These are phyloP conservation scores for Sphyrna mokarran DNA, from an alignment of 2,113 vertebrate genomes.

Conservation along the genomic window DNA sequence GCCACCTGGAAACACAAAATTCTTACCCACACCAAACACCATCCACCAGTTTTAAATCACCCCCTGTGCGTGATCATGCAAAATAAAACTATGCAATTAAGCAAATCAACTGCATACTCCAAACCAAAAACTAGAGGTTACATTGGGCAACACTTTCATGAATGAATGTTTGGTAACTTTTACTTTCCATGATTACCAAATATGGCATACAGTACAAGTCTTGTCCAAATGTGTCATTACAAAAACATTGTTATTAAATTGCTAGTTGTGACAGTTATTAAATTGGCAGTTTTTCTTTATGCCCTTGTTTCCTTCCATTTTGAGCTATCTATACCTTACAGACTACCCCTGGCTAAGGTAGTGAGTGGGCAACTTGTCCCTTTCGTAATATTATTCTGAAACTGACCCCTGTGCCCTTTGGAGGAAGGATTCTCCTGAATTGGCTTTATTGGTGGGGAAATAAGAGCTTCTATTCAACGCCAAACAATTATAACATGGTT, in stretches of 20 bases:
- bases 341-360: background rate
- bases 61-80: no score
- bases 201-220: background rate
- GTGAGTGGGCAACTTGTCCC: background rate
- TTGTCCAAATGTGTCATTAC: background rate
- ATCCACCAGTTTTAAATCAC: no score
- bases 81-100: no score
- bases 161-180: background rate
- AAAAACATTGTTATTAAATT: background rate
- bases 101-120: no score
- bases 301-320: background rate
- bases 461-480: background rate
- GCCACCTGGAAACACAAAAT: no score
- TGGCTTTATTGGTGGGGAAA: background rate
- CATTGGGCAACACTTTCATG: background rate
- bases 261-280: no score
- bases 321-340: background rate
- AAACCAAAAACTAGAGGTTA: no score
- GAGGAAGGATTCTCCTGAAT: background rate
- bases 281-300: background rate
- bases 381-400: background rate
- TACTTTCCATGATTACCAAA: background rate
- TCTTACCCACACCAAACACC: no score
- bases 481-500: background rate
- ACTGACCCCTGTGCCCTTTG: background rate